Conservation (phyloP, 2,797 vertebrate species). For the Ciconia nigra region DNA sequence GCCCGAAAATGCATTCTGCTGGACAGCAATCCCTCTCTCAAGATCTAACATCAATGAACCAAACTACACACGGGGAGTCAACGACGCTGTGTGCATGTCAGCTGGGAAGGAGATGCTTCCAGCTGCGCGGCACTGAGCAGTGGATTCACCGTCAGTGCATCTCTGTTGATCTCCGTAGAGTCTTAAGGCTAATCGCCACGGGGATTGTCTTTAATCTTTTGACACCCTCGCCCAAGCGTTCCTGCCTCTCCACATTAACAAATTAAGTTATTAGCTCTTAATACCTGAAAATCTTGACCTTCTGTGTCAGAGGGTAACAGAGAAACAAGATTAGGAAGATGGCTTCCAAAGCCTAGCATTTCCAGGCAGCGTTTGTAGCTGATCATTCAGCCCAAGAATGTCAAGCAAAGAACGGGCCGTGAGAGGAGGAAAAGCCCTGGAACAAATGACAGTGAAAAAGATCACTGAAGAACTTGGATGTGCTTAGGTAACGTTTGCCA, state of each 20-base stretch:
- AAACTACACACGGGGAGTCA: not conserved
- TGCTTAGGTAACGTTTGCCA: fast-evolving
- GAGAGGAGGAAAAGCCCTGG: not conserved
- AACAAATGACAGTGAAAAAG: not conserved
- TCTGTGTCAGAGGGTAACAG: not conserved
- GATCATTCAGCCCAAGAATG: not conserved
- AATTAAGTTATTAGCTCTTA: conserved; percentile 28
- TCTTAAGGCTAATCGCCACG: not conserved
- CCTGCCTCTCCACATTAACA: not conserved
- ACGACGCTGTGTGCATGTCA: fast-evolving
- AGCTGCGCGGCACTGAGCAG: not conserved
- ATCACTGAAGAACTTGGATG: not conserved
- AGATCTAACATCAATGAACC: not conserved
- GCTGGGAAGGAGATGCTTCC: not conserved
- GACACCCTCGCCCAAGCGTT: not conserved
- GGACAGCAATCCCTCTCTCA: not conserved
- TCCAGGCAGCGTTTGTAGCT: not conserved
- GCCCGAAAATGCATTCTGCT: fast-evolving
- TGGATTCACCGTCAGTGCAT: not conserved
- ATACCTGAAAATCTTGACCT: not conserved
- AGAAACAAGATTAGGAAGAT: not conserved
- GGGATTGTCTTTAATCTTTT: conserved; percentile 1
- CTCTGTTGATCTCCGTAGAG: not conserved
- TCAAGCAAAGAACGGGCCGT: not conserved
- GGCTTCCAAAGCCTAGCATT: not conserved